Percentiles rank a stretch among this genome's conserved stretches.
These are phyloP conservation scores for Blastobasis adustella DNA, from an alignment of 2,888 invertebrate species.

Conservation along the genomic window DNA sequence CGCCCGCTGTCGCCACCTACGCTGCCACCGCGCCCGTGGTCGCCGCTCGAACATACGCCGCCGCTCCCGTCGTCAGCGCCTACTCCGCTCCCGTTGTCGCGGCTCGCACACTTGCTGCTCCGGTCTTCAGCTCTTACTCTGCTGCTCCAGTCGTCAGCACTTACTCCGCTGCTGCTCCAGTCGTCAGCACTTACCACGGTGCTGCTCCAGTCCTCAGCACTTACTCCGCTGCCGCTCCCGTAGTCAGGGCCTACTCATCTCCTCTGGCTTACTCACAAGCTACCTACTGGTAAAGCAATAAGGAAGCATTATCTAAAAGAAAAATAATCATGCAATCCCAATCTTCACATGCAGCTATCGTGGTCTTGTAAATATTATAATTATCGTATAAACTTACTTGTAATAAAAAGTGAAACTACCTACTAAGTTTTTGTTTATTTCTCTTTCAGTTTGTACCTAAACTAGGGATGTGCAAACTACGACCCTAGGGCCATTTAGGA, in stretches of 20 bases:
- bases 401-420: slow-evolving; percentile 7
- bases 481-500: too few relatives aligned
- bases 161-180: slow-evolving; percentile 52
- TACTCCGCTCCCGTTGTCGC: slow-evolving; percentile 18
- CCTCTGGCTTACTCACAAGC: slow-evolving; percentile 15
- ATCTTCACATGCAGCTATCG: too few relatives aligned
- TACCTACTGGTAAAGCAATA: slow-evolving; percentile 20
- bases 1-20: slow-evolving; percentile 34
- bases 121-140: slow-evolving; percentile 13
- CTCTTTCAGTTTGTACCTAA: neutral
- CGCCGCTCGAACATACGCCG: slow-evolving; percentile 26
- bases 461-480: too few relatives aligned
- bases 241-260: slow-evolving; percentile 8
- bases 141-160: slow-evolving; percentile 28
- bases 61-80: slow-evolving; percentile 18
- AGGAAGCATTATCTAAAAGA: too few relatives aligned
- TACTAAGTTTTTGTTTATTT: neutral
- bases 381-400: neutral
- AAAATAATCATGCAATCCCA: too few relatives aligned
- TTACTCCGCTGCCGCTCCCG: slow-evolving; percentile 11
- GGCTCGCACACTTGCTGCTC: slow-evolving; percentile 17
- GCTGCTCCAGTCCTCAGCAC: slow-evolving; percentile 7
- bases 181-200: slow-evolving; percentile 22
- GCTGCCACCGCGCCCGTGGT: slow-evolving; percentile 33
- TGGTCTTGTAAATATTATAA: too few relatives aligned